Evolutionary conservation across 2,888 invertebrate genomes (phyloP).

Genomic region (Andrena bicolor): DNA sequence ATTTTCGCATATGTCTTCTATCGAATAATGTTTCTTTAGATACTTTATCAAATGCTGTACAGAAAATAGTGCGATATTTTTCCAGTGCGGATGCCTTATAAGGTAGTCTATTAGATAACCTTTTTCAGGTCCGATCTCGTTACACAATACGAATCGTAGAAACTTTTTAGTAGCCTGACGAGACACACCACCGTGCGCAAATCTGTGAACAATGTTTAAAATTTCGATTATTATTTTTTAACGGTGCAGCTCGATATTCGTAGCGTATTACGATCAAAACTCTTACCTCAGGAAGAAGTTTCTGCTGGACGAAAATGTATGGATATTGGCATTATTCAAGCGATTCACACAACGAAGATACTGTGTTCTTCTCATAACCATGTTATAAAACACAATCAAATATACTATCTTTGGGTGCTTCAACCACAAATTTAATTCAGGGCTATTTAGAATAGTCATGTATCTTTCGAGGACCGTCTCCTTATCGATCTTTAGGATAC

Average conservation of each 20-base stretch:
- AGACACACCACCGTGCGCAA: not conserved
- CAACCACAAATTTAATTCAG: constrained; percentile 88
- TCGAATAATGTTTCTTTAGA: constrained; percentile 86
- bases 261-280: not conserved
- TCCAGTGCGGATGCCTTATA: constrained; percentile 54
- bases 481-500: constrained; percentile 87
- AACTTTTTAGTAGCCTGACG: not conserved
- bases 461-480: constrained; percentile 87
- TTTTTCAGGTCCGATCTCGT: constrained; percentile 57
- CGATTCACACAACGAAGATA: constrained; percentile 85
- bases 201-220: constrained; percentile 37
- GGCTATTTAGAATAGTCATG: constrained; percentile 86
- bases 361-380: constrained; percentile 85
- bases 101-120: constrained; percentile 9
- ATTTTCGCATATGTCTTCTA: constrained; percentile 87
- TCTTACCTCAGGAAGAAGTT: constrained; percentile 47
- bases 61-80: not conserved
- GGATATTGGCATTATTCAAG: constrained; percentile 85
- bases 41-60: constrained; percentile 87
- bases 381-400: constrained; percentile 86
- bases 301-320: constrained; percentile 84
- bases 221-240: not conserved
- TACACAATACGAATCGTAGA: constrained; percentile 55
- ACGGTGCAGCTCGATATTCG: no score
- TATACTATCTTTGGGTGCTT: constrained; percentile 87